phyloP scores from a whole-genome alignment of 2,797 vertebrate genomes.

The Glossophaga mutica region DNA sequence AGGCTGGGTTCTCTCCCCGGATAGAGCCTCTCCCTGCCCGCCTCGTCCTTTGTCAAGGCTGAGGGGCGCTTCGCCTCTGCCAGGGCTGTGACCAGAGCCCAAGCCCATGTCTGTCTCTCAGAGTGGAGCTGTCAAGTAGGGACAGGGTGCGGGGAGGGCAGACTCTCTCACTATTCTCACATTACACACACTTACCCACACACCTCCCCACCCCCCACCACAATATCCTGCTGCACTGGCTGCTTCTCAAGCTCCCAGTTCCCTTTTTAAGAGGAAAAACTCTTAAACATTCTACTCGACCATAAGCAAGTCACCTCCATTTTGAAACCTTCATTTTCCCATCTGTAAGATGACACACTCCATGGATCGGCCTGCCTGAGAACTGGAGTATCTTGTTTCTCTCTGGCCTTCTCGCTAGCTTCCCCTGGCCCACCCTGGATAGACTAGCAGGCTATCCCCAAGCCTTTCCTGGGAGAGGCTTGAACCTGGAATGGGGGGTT shows the following conservation, averaged over 20 bases:
- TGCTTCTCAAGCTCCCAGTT: neutral
- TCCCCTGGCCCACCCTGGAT: neutral
- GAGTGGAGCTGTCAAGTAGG: neutral
- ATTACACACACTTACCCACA: too few species aligned
- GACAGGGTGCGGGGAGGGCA: too few species aligned
- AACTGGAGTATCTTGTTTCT: neutral
- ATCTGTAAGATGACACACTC: neutral
- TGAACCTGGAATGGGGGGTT: accelerated
- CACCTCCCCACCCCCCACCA: too few species aligned
- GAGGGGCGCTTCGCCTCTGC: neutral
- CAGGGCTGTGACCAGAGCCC: neutral
- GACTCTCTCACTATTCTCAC: neutral
- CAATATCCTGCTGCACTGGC: neutral
- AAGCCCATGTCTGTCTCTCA: accelerated
- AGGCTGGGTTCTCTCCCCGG: neutral
- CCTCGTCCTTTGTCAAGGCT: neutral
- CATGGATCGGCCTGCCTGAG: neutral
- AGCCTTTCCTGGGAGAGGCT: neutral
- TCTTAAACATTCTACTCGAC: neutral
- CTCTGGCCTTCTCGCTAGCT: neutral
- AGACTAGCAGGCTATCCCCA: neutral
- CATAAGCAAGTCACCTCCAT: neutral
- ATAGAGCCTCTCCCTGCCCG: accelerated
- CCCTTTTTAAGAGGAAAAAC: neutral
- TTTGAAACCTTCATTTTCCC: neutral